Evolutionary conservation across 2,113 vertebrate genomes (phyloP), one percentile per base, ranked within the genome.

Genomic region (Xenotilapia leptura): DNA sequence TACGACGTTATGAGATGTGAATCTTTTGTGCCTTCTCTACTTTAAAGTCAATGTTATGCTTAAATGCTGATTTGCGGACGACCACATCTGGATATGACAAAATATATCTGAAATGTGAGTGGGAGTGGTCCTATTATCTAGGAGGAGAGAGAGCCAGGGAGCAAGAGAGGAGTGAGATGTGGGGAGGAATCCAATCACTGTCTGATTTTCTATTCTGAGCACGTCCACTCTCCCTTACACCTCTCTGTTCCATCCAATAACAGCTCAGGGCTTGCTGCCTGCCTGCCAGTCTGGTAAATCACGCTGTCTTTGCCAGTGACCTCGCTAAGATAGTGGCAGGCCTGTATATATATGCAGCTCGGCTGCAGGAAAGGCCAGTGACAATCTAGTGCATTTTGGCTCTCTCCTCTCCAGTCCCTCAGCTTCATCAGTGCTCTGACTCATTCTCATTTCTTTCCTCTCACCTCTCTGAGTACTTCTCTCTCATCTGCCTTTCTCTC

Each of bases 211-310:
- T 94, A 94, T 96, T 95, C 93, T 89, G 91, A 95, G 94, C 94
- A 96, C 89, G 90, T 93, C 82, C 90, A 68, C 88, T 90, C 91
- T 94, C 85, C 91, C 89, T 92, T 92, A 92, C 92, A 94, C 92
- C 91, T 94, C 92, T 91, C 91, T 88, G 90, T 93, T 95, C 92
- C 86, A 91, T 94, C 93, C 92, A 94, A 94, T 94, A 94, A 92
- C 88, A 91, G 94, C 90, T 91, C 92, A 91, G 88, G 87, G 93
- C 90, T 91, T 82, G 89, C 90, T 88, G 91, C 92, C 92, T 91
- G 92, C 92, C 93, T 92, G 93, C 91, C 91, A 90, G 91, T 90
- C 93, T 94, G 93, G 87, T 94, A 95, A 95, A 95, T 95, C 93
- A 95, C 80, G 89, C 85, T 13, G 94, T 93, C 95, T 95, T 93